Base-by-base conservation (phyloP, 1,140 invertebrate species). In the Micrasema minimum region DNA sequence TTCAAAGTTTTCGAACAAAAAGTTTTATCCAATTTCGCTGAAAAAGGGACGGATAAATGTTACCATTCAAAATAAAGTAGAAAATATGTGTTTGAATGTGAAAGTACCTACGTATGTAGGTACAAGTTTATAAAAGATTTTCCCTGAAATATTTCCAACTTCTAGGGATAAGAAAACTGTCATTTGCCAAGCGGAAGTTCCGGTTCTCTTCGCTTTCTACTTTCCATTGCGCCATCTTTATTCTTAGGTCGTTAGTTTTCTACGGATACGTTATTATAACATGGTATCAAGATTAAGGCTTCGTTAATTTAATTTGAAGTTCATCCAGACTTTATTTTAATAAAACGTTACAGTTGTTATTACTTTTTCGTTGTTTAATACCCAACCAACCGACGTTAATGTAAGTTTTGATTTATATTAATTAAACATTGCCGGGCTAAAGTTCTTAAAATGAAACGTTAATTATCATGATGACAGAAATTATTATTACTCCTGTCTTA, bases 91-190 rank as follows among this genome's bases (percentile, higher is more conserved):
- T 10, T 0, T 50, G 41, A 48, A 48, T 48, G 22, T 66, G 31
- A 48, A 9, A 55, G 18, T 14, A 5, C 9, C 16, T 10, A 35
- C 2, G 22, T 11, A 50, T 50, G 18, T 22, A 11, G n/a, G n/a
- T n/a, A n/a, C n/a, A n/a, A 53, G 12, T 53, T 53, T 35, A 26
- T 55, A 55, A 26, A 55, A 55, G 12, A 35, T 35, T 55, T 18
- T 51, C 48, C 12, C 16, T 0, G 20, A 51, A 51, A 51, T 18
- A 18, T 10, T 20, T 23, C 5, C 6, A 51, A 51, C 48, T 51
- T 51, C n/a, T 51, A 11, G 1, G 48, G 48, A 51, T 51, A 51
- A 51, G 48, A 51, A 51, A 51, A 51, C 48, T 51, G 48, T 51
- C 48, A 51, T 51, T 51, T 51, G 48, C 16, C 14, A 51, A 51